Conservation (phyloP, 2,113 vertebrate genomes). For the Thymallus thymallus region DNA sequence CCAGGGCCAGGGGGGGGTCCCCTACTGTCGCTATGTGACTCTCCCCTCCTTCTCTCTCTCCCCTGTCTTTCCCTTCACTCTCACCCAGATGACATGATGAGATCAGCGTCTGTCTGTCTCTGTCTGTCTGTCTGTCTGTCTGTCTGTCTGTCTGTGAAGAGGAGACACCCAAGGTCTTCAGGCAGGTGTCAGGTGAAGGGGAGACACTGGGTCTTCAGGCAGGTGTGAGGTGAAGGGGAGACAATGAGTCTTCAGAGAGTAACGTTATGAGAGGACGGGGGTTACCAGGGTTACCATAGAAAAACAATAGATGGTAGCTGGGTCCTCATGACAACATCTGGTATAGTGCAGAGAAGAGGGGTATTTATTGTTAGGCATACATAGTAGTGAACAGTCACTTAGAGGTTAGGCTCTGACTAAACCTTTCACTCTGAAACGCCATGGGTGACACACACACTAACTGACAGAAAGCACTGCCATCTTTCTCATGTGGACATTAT, state of each 20-base stretch:
- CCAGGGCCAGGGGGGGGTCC: constrained; percentile 28
- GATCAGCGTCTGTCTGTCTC: no score
- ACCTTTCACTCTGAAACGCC: constrained; percentile 57
- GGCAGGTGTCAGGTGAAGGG: no score
- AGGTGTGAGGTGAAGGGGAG: constrained; percentile 27
- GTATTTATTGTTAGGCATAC: constrained; percentile 18
- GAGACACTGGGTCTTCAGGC: background rate
- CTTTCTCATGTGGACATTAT: constrained; percentile 37
- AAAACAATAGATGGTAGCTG: constrained; percentile 31
- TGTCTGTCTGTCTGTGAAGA: no score
- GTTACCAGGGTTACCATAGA: constrained; percentile 37
- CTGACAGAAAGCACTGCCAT: constrained; percentile 29
- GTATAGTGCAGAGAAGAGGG: background rate
- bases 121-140: no score
- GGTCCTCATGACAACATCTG: constrained; percentile 6
- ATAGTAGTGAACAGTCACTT: constrained; percentile 50
- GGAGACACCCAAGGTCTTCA: no score
- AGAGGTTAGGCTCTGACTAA: constrained; percentile 33
- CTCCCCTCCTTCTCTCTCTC: constrained; percentile 62
- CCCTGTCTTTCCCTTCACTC: constrained; percentile 21
- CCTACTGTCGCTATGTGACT: constrained; percentile 38
- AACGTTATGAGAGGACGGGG: constrained; percentile 37
- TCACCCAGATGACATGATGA: background rate
- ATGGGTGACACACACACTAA: constrained; percentile 43
- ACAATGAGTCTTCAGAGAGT: constrained; percentile 48